Evolutionary conservation across 2,797 vertebrate species (phyloP).

Genomic region (Anisognathus igniventris): DNA sequence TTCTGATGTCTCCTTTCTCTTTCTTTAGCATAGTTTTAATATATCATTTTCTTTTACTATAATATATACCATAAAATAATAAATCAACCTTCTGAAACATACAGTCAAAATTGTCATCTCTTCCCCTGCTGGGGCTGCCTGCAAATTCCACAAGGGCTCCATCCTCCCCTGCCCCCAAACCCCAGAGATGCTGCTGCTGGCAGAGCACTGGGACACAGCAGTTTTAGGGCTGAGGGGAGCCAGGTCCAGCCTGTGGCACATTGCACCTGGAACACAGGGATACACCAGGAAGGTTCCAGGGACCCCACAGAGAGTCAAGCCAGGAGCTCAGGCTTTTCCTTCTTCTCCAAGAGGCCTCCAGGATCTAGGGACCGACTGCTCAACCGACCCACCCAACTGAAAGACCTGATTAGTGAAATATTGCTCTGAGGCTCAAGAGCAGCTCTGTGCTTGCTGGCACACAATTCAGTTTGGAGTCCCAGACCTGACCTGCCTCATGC

Average conservation of each 20-base stretch:
- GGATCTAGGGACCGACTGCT: not conserved
- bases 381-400: not conserved
- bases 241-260: rapidly evolving
- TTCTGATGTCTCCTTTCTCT: not conserved
- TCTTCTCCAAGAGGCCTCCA: not conserved
- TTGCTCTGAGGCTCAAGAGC: not conserved
- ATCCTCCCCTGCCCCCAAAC: not conserved
- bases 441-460: not conserved
- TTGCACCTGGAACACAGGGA: rapidly evolving
- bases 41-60: not conserved
- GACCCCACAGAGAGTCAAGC: rapidly evolving
- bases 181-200: not conserved
- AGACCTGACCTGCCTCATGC: not conserved
- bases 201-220: rapidly evolving
- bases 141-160: too few relatives aligned
- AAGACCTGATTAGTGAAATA: not conserved
- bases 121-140: not conserved
- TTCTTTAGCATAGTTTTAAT: not conserved
- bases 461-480: not conserved
- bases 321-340: not conserved
- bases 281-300: not conserved
- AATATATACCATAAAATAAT: not conserved
- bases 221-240: rapidly evolving
- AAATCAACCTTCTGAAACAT: not conserved
- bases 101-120: not conserved